These are phyloP conservation scores for Vanacampus margaritifer DNA, from an alignment of 2,113 vertebrate species.

Conservation along the genomic window DNA sequence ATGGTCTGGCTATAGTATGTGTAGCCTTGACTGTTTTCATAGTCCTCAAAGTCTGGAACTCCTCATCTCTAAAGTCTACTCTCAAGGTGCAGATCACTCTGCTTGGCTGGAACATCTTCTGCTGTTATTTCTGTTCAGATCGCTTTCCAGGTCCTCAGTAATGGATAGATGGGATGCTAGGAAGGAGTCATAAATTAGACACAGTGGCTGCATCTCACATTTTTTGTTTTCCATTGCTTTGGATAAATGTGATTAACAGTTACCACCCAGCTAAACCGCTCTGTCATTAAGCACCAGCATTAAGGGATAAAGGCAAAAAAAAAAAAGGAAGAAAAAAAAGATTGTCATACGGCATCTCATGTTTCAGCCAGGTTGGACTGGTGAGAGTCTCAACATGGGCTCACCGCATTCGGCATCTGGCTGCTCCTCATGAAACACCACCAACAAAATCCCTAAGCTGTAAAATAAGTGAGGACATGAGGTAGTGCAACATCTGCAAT, in stretches of 20 bases:
- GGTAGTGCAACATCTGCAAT: slow-evolving; percentile 64
- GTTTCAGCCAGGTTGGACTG: slow-evolving; percentile 17
- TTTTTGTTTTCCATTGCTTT: slow-evolving; percentile 20
- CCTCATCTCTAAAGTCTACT: slow-evolving; percentile 23
- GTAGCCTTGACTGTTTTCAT: slow-evolving; percentile 37
- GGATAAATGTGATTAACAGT: slow-evolving; percentile 33
- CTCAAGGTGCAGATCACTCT: slow-evolving; percentile 32
- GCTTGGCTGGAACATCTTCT: slow-evolving; percentile 15
- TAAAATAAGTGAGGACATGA: slow-evolving; percentile 23
- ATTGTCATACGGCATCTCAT: slow-evolving; percentile 19
- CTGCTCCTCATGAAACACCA: slow-evolving; percentile 35
- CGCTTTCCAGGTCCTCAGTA: slow-evolving; percentile 25
- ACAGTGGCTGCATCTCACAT: neutral
- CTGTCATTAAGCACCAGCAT: slow-evolving; percentile 38
- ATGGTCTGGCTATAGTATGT: slow-evolving; percentile 32
- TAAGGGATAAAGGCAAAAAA: slow-evolving; percentile 10
- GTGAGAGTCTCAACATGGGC: slow-evolving; percentile 32
- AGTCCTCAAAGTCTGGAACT: slow-evolving; percentile 38
- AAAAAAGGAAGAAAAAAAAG: slow-evolving; percentile 27
- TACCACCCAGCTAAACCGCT: slow-evolving; percentile 50
- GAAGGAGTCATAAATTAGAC: slow-evolving; percentile 13
- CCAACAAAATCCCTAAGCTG: slow-evolving; percentile 29
- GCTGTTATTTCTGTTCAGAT: slow-evolving; percentile 31
- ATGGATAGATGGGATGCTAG: slow-evolving; percentile 17
- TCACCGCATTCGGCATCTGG: slow-evolving; percentile 37